phyloP scores from a whole-genome alignment of 2,797 vertebrate species.

The Euthynnus affinis region DNA sequence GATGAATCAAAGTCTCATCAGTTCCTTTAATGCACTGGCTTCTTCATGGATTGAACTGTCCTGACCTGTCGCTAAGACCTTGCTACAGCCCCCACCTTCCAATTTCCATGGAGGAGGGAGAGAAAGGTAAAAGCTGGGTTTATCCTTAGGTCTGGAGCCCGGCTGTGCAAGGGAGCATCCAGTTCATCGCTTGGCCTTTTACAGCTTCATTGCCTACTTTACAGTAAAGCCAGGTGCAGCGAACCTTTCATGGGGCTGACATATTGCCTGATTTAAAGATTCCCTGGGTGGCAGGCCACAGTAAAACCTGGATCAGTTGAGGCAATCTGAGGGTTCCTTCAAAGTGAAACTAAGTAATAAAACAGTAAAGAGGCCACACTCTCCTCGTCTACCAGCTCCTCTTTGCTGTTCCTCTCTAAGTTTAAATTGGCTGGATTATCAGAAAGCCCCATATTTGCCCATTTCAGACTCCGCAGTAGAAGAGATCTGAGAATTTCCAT shows the following conservation, averaged over 20 bases:
- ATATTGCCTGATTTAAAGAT: conserved; percentile 83
- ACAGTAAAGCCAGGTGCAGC: conserved; percentile 77
- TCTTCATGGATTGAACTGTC: conserved; percentile 64
- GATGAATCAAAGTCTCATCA: conserved; percentile 74
- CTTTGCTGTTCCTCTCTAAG: conserved; percentile 36
- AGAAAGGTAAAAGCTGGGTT: conserved; percentile 71
- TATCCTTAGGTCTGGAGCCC: conserved; percentile 68
- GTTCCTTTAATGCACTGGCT: conserved; percentile 65
- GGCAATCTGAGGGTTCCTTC: conserved; percentile 71
- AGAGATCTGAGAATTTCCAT: conserved; percentile 38
- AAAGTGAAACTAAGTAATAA: conserved; percentile 77
- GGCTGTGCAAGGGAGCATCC: conserved; percentile 69
- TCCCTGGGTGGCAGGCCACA: conserved; percentile 72
- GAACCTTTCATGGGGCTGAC: conserved; percentile 74
- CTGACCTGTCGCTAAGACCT: conserved; percentile 68
- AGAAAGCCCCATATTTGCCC: conserved; percentile 52
- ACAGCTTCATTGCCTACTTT: conserved; percentile 80
- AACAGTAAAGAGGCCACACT: conserved; percentile 58
- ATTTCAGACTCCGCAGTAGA: conserved; percentile 40
- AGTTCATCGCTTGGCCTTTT: conserved; percentile 80
- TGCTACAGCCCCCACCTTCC: conserved; percentile 32
- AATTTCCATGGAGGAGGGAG: conserved; percentile 47
- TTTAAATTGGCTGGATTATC: conserved; percentile 78
- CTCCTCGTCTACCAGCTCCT: conserved; percentile 30
- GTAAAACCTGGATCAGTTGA: conserved; percentile 78